These are phyloP conservation scores for Euclidia mi DNA, from an alignment of 2,888 invertebrate species.

Conservation along the genomic window DNA sequence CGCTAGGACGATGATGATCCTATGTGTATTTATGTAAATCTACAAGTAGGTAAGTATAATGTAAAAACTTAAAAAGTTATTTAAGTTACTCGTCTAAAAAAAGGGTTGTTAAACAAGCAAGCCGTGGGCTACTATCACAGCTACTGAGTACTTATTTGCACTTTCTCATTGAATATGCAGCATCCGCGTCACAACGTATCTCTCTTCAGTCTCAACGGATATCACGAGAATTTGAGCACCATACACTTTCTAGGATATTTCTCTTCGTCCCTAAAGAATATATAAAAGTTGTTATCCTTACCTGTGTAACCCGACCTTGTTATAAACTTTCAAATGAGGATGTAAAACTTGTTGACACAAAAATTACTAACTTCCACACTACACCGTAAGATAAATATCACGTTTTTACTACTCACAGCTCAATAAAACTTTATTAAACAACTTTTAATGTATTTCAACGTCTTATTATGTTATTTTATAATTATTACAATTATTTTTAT, in stretches of 20 bases:
- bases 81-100: no score
- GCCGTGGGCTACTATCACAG: neutral
- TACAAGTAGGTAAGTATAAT: no score
- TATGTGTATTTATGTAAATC: no score
- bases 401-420: conserved; percentile 22
- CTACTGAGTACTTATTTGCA: neutral
- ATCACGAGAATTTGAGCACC: neutral
- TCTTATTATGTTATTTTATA: conserved; percentile 9
- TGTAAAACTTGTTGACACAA: conserved; percentile 64
- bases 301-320: conserved; percentile 74
- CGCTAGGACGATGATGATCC: no score
- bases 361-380: conserved; percentile 46
- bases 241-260: neutral
- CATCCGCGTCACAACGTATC: neutral
- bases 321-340: conserved; percentile 69
- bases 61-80: no score
- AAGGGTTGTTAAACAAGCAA: neutral
- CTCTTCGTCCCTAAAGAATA: conserved; percentile 10
- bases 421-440: conserved; percentile 20
- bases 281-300: conserved; percentile 61
- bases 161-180: conserved; percentile 6
- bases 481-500: conserved; percentile 17
- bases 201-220: neutral
- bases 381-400: conserved; percentile 15
- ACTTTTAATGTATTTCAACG: conserved; percentile 15